Evolutionary conservation across 2,797 vertebrate species (phyloP).

Genomic region (Poecile montanus): DNA sequence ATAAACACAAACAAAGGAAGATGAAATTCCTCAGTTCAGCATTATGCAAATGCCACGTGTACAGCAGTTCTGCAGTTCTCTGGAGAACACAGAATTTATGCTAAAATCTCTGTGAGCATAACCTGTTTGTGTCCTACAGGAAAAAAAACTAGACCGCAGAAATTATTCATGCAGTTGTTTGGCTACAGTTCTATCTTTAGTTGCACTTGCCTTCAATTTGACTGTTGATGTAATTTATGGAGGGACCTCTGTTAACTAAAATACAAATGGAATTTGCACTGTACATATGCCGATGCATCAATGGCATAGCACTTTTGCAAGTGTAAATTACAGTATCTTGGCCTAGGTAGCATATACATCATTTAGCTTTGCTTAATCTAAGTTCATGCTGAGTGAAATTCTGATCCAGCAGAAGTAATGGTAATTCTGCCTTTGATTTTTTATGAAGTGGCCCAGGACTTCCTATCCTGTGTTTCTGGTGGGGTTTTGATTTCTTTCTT

Average conservation of each 20-base stretch:
- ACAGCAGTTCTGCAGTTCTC: background rate
- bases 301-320: background rate
- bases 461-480: background rate
- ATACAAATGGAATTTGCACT: background rate
- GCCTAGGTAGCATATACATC: background rate
- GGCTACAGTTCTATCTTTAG: background rate
- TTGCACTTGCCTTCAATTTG: background rate
- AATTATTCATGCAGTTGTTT: background rate
- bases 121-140: background rate
- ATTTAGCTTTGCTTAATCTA: background rate
- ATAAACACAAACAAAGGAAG: background rate
- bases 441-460: background rate
- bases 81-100: background rate
- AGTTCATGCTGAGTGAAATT: background rate
- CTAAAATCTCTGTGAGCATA: background rate
- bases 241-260: background rate
- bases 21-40: background rate
- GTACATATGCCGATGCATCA: background rate
- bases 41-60: background rate
- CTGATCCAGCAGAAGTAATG: background rate
- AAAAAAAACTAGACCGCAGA: background rate
- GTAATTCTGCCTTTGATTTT: background rate
- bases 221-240: background rate
- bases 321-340: background rate
- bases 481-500: background rate